Evolutionary conservation across 2,888 invertebrate species (phyloP), one percentile per base, ranked within the genome.

Genomic region (Melangyna quadrimaculata): DNA sequence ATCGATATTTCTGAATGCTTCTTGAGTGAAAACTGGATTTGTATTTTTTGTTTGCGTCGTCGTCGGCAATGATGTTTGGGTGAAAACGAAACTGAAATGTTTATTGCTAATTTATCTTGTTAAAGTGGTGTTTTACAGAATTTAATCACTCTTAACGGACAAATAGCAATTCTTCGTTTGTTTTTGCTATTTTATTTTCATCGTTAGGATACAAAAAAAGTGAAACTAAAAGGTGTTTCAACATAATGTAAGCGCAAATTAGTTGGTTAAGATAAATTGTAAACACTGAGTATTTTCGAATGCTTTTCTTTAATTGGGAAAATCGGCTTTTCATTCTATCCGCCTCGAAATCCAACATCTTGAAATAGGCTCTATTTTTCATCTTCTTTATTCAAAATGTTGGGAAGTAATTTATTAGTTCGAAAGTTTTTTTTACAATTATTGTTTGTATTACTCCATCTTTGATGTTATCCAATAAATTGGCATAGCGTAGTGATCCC

Each of bases 21-120:
- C 63, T 53, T 29, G 8, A 59, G 40, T 43, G 51, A 69, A 74
- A 82, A 83, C 72, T 69, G 61, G 78, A 73, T 63, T 73, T 69
- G 32, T 37, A 12, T 10, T 37, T 53, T 57, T 32, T 43, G 35
- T 45, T 17, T 29, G 0, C 10, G 14, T 24, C 7, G 12, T 0
- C 10, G 14, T 24, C 7, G 12, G n/a, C 24, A 24, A 51, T 37
- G 53, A 35, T 45, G 69, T 70, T 43, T 53, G 35, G 55, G 74
- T 61, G 67, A 63, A 78, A 77, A 59, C 22, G 29, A 78, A 78
- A 73, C 29, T 32, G 73, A 70, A 70, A 32, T 40, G n/a, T 79
- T 73, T 61, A 73, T 71, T 73, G 51, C 51, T 32, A 65, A 78
- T 78, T 17, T 43, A 65, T 45, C 55, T 71, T 43, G 55, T 48